Conservation (phyloP, 2,888 invertebrate genomes). For the Exocentrus adspersus region DNA sequence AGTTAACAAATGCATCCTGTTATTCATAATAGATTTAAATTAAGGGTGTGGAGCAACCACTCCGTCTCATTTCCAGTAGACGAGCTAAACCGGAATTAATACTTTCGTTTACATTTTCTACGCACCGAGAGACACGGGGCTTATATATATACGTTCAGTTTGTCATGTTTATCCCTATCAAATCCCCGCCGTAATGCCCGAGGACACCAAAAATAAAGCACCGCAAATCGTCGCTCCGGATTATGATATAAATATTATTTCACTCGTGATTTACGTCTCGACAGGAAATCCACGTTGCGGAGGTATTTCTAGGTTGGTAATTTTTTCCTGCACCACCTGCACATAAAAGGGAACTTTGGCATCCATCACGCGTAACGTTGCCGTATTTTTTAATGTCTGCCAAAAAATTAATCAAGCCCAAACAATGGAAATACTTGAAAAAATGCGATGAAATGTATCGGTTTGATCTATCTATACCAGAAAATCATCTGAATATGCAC, state of each 20-base stretch:
- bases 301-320: neutral
- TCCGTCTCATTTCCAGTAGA: neutral
- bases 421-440: too few species aligned
- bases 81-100: conserved; percentile 7
- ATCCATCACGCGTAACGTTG: neutral
- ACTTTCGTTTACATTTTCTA: conserved; percentile 8
- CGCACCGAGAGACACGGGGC: neutral
- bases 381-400: too few species aligned
- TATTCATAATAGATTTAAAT: neutral
- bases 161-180: conserved; percentile 13
- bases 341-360: neutral
- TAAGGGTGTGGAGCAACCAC: neutral
- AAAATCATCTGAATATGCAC: too few species aligned
- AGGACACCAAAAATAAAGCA: conserved; percentile 5
- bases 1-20: neutral
- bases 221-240: neutral
- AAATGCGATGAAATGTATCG: too few species aligned
- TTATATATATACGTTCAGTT: conserved; percentile 13
- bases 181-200: conserved; percentile 1
- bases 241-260: conserved; percentile 8
- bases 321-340: neutral
- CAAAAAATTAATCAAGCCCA: too few species aligned
- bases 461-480: too few species aligned
- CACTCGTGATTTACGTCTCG: neutral
- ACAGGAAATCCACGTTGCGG: neutral